Evolutionary conservation across 2,888 invertebrate genomes (phyloP).

Genomic region (Scaptomyza flava): DNA sequence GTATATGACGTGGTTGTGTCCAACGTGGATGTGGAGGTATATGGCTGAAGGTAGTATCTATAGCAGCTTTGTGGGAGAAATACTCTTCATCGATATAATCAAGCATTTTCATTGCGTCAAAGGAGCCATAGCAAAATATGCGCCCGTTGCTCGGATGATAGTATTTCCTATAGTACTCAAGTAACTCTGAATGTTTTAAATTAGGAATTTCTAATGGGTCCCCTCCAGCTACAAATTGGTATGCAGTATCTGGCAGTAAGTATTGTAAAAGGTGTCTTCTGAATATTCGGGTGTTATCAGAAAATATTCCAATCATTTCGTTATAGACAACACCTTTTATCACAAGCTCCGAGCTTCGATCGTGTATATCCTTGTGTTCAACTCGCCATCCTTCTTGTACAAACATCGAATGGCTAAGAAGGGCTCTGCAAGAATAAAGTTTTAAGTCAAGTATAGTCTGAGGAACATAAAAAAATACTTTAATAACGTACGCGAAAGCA

Average conservation of each 20-base stretch:
- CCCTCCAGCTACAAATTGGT: slow-evolving; percentile 94
- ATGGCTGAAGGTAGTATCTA: slow-evolving; percentile 87
- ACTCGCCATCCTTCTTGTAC: slow-evolving; percentile 97
- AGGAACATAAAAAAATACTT: no score
- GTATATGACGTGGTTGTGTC: slow-evolving; percentile 87
- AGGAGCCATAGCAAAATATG: slow-evolving; percentile 95
- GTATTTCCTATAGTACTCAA: slow-evolving; percentile 91
- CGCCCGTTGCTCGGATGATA: slow-evolving; percentile 97
- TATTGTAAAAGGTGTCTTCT: slow-evolving; percentile 88
- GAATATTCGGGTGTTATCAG: slow-evolving; percentile 93
- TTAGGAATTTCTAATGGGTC: slow-evolving; percentile 94
- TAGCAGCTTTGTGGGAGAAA: slow-evolving; percentile 86
- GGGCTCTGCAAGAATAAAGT: slow-evolving; percentile 85
- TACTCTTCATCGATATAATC: slow-evolving; percentile 90
- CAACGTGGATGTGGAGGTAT: slow-evolving; percentile 92
- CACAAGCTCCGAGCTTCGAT: slow-evolving; percentile 89
- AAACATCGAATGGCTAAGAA: slow-evolving; percentile 92
- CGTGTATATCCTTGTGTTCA: slow-evolving; percentile 91
- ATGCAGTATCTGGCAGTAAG: slow-evolving; percentile 93
- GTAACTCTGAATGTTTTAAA: slow-evolving; percentile 91
- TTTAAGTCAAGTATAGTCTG: neutral
- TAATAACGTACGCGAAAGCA: slow-evolving; percentile 87
- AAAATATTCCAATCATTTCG: slow-evolving; percentile 98
- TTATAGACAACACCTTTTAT: slow-evolving; percentile 98
- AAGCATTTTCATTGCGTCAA: slow-evolving; percentile 91